Evolutionary conservation across 1,140 invertebrate genomes (phyloP).

Genomic region (Diorhabda elongata): DNA sequence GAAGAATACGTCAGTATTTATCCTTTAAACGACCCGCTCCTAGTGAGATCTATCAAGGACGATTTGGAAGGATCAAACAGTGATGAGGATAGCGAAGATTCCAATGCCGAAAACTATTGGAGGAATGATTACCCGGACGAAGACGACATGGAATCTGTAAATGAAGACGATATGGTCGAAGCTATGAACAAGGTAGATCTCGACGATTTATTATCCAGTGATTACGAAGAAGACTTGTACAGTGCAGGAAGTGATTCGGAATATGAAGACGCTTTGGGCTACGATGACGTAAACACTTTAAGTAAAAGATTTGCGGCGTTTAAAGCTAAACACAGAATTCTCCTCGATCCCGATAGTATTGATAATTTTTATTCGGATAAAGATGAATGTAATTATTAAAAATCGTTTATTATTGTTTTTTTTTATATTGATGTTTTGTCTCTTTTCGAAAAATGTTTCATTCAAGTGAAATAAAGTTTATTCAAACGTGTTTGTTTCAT

Average conservation of each 20-base stretch:
- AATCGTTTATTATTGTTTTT: too few relatives aligned
- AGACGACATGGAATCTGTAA: slow-evolving; percentile 51
- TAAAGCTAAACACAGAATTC: slow-evolving; percentile 46
- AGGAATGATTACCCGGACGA: slow-evolving; percentile 58
- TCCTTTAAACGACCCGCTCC: slow-evolving; percentile 50
- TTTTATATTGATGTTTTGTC: too few relatives aligned
- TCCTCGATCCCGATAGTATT: slow-evolving; percentile 29
- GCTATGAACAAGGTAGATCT: slow-evolving; percentile 32
- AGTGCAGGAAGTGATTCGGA: slow-evolving; percentile 46
- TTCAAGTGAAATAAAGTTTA: too few relatives aligned
- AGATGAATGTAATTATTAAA: slow-evolving; percentile 10
- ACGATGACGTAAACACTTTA: slow-evolving; percentile 50
- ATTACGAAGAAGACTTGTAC: slow-evolving; percentile 49
- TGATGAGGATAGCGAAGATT: slow-evolving; percentile 51
- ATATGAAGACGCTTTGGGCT: slow-evolving; percentile 44
- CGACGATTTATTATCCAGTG: slow-evolving; percentile 51
- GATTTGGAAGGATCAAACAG: slow-evolving; percentile 41
- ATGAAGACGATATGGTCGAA: slow-evolving; percentile 52
- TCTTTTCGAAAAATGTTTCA: too few relatives aligned
- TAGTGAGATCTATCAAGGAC: slow-evolving; percentile 49
- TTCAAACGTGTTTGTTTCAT: too few relatives aligned
- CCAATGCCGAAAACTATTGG: slow-evolving; percentile 57
- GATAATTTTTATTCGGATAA: slow-evolving; percentile 26
- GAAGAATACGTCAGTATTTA: slow-evolving; percentile 44
- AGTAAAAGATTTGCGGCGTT: slow-evolving; percentile 56